A percentile compares a stretch with the other conserved stretches of the same genome.
These are phyloP conservation scores for Nephila pilipes DNA, from an alignment of 1,140 invertebrate genomes.

Conservation along the genomic window DNA sequence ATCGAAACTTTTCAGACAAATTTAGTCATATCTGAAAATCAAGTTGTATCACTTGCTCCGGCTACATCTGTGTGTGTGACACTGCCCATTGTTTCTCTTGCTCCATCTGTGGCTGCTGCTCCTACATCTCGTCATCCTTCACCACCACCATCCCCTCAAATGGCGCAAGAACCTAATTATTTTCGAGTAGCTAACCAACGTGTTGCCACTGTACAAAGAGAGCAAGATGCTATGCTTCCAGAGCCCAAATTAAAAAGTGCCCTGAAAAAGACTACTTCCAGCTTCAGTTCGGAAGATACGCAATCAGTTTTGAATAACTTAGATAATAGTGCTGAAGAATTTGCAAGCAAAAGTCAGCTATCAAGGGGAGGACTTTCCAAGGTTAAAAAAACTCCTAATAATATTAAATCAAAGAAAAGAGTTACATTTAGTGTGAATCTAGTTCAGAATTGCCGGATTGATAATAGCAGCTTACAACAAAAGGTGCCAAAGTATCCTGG, in stretches of 20 bases:
- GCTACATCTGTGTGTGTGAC: background rate
- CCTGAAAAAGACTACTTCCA: slow-evolving; percentile 19
- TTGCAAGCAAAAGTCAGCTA: background rate
- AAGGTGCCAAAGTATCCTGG: background rate
- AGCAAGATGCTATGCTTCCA: slow-evolving; percentile 9
- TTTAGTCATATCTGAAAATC: background rate
- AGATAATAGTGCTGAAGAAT: background rate
- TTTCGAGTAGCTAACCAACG: background rate
- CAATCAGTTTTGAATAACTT: too few relatives aligned
- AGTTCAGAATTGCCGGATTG: slow-evolving; percentile 24
- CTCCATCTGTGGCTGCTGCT: slow-evolving; percentile 56
- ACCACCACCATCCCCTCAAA: slow-evolving; percentile 57
- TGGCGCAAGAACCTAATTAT: slow-evolving; percentile 54
- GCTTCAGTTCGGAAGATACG: background rate
- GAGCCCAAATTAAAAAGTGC: slow-evolving; percentile 35
- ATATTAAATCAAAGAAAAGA: slow-evolving; percentile 39
- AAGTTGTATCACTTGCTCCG: background rate
- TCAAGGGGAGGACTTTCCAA: background rate
- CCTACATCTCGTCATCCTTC: slow-evolving; percentile 60
- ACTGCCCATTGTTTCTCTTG: background rate
- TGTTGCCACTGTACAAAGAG: background rate
- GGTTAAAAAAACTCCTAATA: background rate
- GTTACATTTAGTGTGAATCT: slow-evolving; percentile 66
- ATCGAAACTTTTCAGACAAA: background rate
- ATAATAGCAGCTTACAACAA: background rate